Base-by-base conservation (phyloP, 2,888 invertebrate species). In the Nezara viridula region DNA sequence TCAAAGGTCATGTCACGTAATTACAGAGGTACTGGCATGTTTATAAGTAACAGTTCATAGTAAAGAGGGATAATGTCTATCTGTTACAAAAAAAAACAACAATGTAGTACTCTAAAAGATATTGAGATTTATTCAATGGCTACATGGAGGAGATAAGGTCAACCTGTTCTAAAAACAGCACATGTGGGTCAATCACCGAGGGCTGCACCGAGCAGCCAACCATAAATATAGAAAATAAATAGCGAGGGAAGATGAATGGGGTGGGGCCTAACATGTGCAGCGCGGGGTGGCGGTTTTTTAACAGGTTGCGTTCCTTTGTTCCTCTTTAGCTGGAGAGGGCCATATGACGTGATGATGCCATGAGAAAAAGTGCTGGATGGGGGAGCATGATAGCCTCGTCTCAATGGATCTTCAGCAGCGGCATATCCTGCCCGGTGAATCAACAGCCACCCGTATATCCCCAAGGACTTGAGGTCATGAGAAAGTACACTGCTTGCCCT, bases 311-410 rank as follows among this genome's bases (percentile, higher is more conserved):
- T 44, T 44, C 44, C 81, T 81, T 81, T 81, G 81, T 81, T 12
- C 81, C n/a, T 44, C n/a, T 0, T 9, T 40, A 21, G 24, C 12
- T 40, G n/a, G 44, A 47, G 81, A 40, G 81, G 81, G 81, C 81
- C 81, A 81, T 81, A 81, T 81, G 81, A 81, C 81, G n/a, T 47
- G 81, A 81, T 44, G 24, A 81, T 81, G 24, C 37, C 81, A 81
- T 81, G 81, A 81, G 81, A 81, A 81, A 81, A 81, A 81, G 81
- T 24, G 44, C 81, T n/a, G 40, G 81, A 44, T 81, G 81, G 81
- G 81, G 81, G 40, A 47, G n/a, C 81, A 81, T 81, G 81, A 81
- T 81, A 81, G 81, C n/a, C 24, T 10, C 44, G 5, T 24, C 24
- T 81, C 81, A 44, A 77, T 77, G 77, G 40, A 32, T n/a, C 66